Evolutionary conservation across 37 sponge, comb jelly and placozoan genomes (phyloP), one percentile per base, ranked within the genome.

Genomic region (Haliclona indistincta): DNA sequence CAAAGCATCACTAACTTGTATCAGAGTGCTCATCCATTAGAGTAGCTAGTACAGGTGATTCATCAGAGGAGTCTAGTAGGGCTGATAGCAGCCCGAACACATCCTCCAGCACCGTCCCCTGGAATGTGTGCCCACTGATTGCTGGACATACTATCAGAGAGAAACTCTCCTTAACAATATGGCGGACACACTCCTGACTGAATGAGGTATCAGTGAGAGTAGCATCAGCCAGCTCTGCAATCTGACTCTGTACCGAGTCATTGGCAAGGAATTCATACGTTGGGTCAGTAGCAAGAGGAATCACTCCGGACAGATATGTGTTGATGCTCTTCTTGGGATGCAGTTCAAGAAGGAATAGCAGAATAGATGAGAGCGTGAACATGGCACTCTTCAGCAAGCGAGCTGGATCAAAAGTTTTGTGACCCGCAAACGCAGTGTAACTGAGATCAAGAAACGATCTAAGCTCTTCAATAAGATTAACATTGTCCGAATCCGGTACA

Each of bases 371-470:
- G 1, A 62, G 43, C 1, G 81, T 75, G 11, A 58, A 58, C 29
- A 90, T 43, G 0, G 70, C 56, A 64, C 75, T 85, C 76, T 90
- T 90, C 43, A 90, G 37, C 44, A 73, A 75, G 19, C 81, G 56
- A 2, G 76, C 23, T 33, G 81, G 85, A 30, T 69, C 70, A 67
- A 81, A 90, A 11, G 82, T 68, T 3, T 69, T 56, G 15, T 65
- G 30, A 43, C 86, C 86, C n/a, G 76, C 44, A 72, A 85, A 77
- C 13, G 91, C 81, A 22, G 42, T 54, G 43, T 80, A 71, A 40
- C 80, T 81, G 1, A 52, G 37, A 43, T 77, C 61, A 25, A 90
- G 69, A 33, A 81, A 69, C 4, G 20, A 37, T 22, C 54, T 40
- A 54, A 90, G 60, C 23, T 51, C 34, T 7, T 53, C 73, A 33